These are phyloP conservation scores for Glomeris maerens DNA, from an alignment of 1,140 invertebrate genomes.

Conservation along the genomic window DNA sequence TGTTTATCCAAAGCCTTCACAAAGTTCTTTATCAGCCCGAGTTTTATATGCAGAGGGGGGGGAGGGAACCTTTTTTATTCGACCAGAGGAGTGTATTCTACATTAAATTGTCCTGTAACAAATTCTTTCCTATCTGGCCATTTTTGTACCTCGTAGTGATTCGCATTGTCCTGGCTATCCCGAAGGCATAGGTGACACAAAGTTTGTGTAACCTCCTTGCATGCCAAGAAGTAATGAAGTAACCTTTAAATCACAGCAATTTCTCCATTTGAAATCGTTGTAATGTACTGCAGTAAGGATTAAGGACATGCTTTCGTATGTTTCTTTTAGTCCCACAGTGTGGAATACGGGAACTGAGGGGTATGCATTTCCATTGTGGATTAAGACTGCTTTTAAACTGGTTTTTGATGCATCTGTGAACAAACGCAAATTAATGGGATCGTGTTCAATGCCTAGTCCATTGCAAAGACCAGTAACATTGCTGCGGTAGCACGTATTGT, in stretches of 20 bases:
- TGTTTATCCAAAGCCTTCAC: too few relatives aligned
- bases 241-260: background rate
- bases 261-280: background rate
- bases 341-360: conserved; percentile 3
- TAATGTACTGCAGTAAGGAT: background rate
- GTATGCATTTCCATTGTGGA: conserved; percentile 15
- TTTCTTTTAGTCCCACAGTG: conserved; percentile 7
- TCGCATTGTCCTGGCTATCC: conserved; percentile 2
- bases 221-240: too few relatives aligned
- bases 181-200: conserved; percentile 5
- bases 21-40: too few relatives aligned
- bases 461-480: conserved; percentile 21
- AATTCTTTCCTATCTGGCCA: background rate
- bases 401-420: conserved; percentile 15
- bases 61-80: conserved; percentile 15
- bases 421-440: conserved; percentile 15
- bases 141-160: background rate
- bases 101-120: too few relatives aligned
- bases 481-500: too few relatives aligned
- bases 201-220: too few relatives aligned
- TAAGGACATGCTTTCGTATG: background rate
- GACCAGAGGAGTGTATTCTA: conserved; percentile 7
- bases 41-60: conserved; percentile 15
- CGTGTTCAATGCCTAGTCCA: conserved; percentile 16
- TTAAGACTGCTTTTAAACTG: conserved; percentile 15